A percentile compares a stretch with the other conserved stretches of the same genome.
phyloP scores from a whole-genome alignment of 2,888 invertebrate species.

The Blastobasis lacticolella region DNA sequence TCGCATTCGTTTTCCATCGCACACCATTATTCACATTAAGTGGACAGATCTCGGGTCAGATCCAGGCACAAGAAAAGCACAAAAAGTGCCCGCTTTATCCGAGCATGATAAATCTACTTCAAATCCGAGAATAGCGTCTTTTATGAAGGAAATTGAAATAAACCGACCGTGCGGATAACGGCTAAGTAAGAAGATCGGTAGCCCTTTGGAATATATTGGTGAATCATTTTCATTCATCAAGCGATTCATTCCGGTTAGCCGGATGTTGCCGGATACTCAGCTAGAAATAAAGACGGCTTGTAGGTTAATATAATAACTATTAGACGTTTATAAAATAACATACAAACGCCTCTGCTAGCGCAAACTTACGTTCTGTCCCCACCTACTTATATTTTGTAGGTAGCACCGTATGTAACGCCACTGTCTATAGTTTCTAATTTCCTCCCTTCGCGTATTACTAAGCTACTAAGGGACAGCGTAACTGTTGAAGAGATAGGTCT shows the following conservation, averaged over 20 bases:
- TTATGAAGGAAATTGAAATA: conserved; percentile 76
- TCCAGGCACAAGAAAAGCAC: conserved; percentile 74
- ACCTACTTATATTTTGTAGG: too few relatives aligned
- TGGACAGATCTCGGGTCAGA: conserved; percentile 75
- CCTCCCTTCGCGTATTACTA: too few relatives aligned
- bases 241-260: conserved; percentile 15
- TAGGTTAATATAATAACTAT: too few relatives aligned
- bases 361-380: too few relatives aligned
- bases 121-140: conserved; percentile 75
- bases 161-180: conserved; percentile 74
- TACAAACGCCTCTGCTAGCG: too few relatives aligned
- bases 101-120: conserved; percentile 75
- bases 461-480: too few relatives aligned
- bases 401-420: too few relatives aligned
- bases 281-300: too few relatives aligned
- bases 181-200: conserved; percentile 72
- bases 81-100: conserved; percentile 75
- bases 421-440: too few relatives aligned
- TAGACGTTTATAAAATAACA: too few relatives aligned
- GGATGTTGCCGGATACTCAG: too few relatives aligned
- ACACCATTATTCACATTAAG: conserved; percentile 75
- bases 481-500: conserved; percentile 31
- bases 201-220: conserved; percentile 70
- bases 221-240: conserved; percentile 70
- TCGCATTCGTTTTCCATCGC: conserved; percentile 73